These are phyloP conservation scores for Delichon dasypus DNA, from an alignment of 2,797 vertebrate species.

Conservation along the genomic window DNA sequence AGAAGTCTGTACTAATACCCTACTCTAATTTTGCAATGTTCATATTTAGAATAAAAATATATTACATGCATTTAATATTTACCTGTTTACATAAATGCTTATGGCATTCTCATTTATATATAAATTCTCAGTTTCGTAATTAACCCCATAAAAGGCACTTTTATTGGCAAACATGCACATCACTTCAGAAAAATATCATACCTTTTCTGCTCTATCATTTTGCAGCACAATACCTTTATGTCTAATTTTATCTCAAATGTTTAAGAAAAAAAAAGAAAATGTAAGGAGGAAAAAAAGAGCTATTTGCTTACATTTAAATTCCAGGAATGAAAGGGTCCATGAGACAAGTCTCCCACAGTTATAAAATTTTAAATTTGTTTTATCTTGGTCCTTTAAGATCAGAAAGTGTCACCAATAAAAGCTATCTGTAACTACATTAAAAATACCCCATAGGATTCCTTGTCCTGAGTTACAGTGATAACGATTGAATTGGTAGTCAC, in stretches of 20 bases:
- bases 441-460: not conserved
- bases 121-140: not conserved
- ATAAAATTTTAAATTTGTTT: not conserved
- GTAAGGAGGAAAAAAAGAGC: fast-evolving
- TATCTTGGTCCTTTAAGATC: not conserved
- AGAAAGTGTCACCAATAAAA: not conserved
- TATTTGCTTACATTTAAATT: not conserved
- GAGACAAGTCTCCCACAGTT: not conserved
- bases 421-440: not conserved
- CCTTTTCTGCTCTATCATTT: not conserved
- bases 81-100: not conserved
- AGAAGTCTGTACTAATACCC: not conserved
- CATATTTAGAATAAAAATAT: not conserved
- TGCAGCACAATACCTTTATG: not conserved
- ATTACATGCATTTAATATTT: not conserved
- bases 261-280: fast-evolving
- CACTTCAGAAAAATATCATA: not conserved
- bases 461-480: not conserved
- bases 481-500: too few species aligned
- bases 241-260: not conserved
- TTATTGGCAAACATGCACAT: not conserved
- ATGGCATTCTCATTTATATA: not conserved
- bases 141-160: not conserved
- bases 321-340: not conserved
- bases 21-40: not conserved